Conservation (phyloP, 2,113 vertebrate species). For the Salvelinus fontinalis region DNA sequence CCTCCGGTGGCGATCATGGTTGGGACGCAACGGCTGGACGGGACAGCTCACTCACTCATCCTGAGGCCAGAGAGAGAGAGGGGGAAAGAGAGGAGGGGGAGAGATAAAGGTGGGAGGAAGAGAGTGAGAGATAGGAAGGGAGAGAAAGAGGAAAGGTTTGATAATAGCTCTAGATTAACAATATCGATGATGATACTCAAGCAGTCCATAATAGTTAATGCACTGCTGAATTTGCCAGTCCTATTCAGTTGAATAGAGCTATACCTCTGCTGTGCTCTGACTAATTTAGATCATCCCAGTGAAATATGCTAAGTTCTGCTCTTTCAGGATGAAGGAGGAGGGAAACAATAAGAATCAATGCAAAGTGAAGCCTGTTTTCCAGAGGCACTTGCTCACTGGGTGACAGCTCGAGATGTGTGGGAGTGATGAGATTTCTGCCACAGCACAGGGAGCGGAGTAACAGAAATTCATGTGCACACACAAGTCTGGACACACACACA, state of each 20-base stretch:
- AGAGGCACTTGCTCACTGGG: background rate
- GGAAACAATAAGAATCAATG: background rate
- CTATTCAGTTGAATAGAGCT: background rate
- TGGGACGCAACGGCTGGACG: too few species aligned
- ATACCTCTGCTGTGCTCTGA: background rate
- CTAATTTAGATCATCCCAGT: background rate
- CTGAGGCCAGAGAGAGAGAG: slow-evolving; percentile 34
- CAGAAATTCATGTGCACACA: background rate
- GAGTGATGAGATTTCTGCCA: slow-evolving; percentile 5
- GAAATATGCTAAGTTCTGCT: background rate
- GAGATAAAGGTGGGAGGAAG: too few species aligned
- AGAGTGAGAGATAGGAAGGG: too few species aligned
- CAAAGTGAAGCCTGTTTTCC: background rate
- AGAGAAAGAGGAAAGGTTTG: background rate
- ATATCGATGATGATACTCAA: background rate
- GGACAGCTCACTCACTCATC: slow-evolving; percentile 46
- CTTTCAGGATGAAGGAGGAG: background rate
- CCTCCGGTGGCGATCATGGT: slow-evolving; percentile 97
- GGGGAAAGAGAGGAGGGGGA: too few species aligned
- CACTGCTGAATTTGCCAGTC: background rate
- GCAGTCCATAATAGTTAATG: background rate
- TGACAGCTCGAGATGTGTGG: slow-evolving; percentile 2
- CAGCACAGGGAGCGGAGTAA: background rate
- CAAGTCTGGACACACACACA: background rate
- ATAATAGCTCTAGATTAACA: background rate